These are phyloP conservation scores for Verasper variegatus DNA, from an alignment of 2,113 vertebrate genomes.

Conservation along the genomic window DNA sequence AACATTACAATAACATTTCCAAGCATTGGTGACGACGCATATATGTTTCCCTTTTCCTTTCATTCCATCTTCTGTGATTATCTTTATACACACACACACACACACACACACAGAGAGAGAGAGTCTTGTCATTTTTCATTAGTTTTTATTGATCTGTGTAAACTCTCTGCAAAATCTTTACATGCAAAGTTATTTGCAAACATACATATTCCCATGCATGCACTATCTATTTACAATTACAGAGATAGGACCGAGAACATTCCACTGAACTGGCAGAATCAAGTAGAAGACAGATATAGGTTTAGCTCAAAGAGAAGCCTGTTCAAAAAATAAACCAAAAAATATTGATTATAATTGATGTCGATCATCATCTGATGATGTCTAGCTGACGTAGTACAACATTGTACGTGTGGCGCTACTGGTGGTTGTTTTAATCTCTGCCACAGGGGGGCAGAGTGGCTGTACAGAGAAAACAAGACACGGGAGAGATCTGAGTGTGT, in stretches of 20 bases:
- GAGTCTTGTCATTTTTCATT: slow-evolving; percentile 28
- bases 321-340: slow-evolving; percentile 22
- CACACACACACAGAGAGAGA: too few relatives aligned
- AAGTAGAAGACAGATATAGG: slow-evolving; percentile 48
- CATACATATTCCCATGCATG: slow-evolving; percentile 82
- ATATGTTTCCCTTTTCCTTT: not conserved
- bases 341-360: slow-evolving; percentile 23
- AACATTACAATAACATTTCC: not conserved
- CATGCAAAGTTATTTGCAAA: slow-evolving; percentile 89
- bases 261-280: slow-evolving; percentile 73
- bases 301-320: slow-evolving; percentile 51
- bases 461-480: slow-evolving; percentile 53
- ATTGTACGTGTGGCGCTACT: slow-evolving; percentile 39
- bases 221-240: slow-evolving; percentile 82
- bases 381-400: slow-evolving; percentile 38
- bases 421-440: slow-evolving; percentile 32
- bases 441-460: slow-evolving; percentile 37
- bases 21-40: too few relatives aligned
- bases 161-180: slow-evolving; percentile 86
- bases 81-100: not conserved
- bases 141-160: slow-evolving; percentile 82
- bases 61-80: not conserved
- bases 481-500: slow-evolving; percentile 12
- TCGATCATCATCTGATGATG: slow-evolving; percentile 34
- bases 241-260: slow-evolving; percentile 68